Conservation (phyloP, 2,113 vertebrate genomes). For the Sigmodon hispidus region DNA sequence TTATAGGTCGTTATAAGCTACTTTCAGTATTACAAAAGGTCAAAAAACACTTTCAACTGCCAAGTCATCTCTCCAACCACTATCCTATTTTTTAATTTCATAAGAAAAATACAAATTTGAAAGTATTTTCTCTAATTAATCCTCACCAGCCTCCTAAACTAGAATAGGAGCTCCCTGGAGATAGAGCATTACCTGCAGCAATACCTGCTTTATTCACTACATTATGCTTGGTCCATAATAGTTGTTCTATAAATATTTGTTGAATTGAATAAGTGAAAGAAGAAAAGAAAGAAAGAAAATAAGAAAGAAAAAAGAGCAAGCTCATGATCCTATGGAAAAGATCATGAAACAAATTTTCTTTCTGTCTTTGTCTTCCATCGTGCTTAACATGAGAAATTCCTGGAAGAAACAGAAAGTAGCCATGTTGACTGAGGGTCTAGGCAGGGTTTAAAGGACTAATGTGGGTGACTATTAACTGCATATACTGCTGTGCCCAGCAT, state of each 20-base stretch:
- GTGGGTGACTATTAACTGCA: background rate
- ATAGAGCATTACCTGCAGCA: background rate
- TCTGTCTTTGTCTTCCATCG: background rate
- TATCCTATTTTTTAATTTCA: background rate
- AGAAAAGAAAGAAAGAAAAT: too few relatives aligned
- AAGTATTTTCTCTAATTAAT: background rate
- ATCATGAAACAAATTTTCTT: background rate
- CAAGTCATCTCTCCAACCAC: too few relatives aligned
- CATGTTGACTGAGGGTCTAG: background rate
- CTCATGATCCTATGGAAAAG: background rate
- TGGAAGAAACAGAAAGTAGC: background rate
- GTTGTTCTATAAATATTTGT: background rate
- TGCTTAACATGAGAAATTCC: background rate
- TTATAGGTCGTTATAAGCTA: too few relatives aligned
- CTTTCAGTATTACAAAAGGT: too few relatives aligned
- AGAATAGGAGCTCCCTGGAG: background rate
- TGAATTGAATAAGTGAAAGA: background rate
- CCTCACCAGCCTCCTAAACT: too few relatives aligned
- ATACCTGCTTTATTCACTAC: background rate
- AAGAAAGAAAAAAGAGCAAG: background rate
- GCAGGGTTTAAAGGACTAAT: background rate
- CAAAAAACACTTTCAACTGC: too few relatives aligned
- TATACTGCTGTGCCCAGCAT: too few relatives aligned
- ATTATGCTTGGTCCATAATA: background rate
- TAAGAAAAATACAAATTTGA: background rate